A percentile compares a stretch with the other conserved stretches of the same genome.
Conservation (phyloP, 2,888 invertebrate genomes). For the Conus canariensis region DNA sequence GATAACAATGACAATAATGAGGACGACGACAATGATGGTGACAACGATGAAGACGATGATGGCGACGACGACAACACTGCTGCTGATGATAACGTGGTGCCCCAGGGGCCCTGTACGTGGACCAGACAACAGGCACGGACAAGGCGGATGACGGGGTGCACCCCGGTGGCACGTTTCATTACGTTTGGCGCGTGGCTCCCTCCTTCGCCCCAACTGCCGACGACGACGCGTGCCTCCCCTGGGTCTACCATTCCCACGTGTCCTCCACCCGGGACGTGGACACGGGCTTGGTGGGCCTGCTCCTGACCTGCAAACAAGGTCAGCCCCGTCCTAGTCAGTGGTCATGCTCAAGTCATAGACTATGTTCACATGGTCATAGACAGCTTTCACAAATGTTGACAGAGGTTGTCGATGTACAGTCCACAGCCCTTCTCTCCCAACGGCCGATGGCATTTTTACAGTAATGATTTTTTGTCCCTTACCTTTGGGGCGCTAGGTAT, state of each 20-base stretch:
- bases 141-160: slow-evolving; percentile 59
- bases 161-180: slow-evolving; percentile 50
- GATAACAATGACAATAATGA: too few relatives aligned
- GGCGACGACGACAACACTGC: too few relatives aligned
- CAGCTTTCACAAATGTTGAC: not conserved
- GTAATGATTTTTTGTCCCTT: too few relatives aligned
- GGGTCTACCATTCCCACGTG: slow-evolving; percentile 66
- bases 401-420: not conserved
- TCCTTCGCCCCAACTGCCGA: slow-evolving; percentile 56
- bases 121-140: slow-evolving; percentile 52
- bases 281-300: slow-evolving; percentile 57
- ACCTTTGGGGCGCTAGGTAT: too few relatives aligned
- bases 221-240: slow-evolving; percentile 62
- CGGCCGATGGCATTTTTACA: too few relatives aligned
- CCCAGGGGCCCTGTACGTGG: slow-evolving; percentile 61
- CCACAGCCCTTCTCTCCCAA: not conserved
- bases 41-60: too few relatives aligned
- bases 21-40: too few relatives aligned
- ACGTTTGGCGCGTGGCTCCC: slow-evolving; percentile 57
- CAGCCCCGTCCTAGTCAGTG: not conserved
- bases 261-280: slow-evolving; percentile 58
- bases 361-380: not conserved
- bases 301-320: slow-evolving; percentile 53
- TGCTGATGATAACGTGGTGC: too few relatives aligned
- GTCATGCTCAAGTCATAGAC: too few relatives aligned